Evolutionary conservation across 2,113 vertebrate species (phyloP).

Genomic region (Pterocles orientalis): DNA sequence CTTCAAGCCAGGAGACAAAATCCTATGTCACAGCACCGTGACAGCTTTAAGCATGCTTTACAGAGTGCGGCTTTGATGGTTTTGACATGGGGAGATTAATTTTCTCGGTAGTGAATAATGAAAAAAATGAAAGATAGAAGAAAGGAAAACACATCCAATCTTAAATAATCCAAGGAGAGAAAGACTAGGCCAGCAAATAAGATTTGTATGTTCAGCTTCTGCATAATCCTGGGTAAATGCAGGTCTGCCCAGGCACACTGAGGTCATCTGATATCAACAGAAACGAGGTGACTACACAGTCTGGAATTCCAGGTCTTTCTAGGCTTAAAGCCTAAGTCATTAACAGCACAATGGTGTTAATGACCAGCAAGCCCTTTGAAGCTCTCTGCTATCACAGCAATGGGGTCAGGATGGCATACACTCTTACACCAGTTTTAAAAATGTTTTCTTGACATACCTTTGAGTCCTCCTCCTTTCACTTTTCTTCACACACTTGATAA

Average conservation of each 20-base stretch:
- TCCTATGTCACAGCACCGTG: accelerated
- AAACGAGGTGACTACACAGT: background rate
- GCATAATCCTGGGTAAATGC: background rate
- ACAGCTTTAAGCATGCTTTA: background rate
- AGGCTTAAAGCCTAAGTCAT: background rate
- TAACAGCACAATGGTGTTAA: background rate
- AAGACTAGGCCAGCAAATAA: background rate
- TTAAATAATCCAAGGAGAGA: background rate
- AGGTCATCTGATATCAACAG: background rate
- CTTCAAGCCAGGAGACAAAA: background rate
- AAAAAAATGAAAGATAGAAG: background rate
- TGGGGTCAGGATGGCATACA: background rate
- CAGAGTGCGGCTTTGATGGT: background rate
- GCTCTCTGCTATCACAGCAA: background rate
- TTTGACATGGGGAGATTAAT: background rate
- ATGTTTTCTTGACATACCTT: slow-evolving; percentile 70
- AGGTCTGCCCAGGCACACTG: background rate
- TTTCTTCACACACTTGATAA: slow-evolving; percentile 83
- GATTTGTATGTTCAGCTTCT: background rate
- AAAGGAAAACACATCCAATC: background rate
- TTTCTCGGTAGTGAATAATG: background rate
- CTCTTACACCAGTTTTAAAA: background rate
- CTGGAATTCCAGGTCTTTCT: background rate
- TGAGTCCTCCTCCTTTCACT: slow-evolving; percentile 73
- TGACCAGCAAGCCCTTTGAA: background rate